Percentiles rank a stretch among this genome's conserved stretches.
Evolutionary conservation across 1,140 invertebrate genomes (phyloP).

Genomic region (Drosophila lacteicornis): DNA sequence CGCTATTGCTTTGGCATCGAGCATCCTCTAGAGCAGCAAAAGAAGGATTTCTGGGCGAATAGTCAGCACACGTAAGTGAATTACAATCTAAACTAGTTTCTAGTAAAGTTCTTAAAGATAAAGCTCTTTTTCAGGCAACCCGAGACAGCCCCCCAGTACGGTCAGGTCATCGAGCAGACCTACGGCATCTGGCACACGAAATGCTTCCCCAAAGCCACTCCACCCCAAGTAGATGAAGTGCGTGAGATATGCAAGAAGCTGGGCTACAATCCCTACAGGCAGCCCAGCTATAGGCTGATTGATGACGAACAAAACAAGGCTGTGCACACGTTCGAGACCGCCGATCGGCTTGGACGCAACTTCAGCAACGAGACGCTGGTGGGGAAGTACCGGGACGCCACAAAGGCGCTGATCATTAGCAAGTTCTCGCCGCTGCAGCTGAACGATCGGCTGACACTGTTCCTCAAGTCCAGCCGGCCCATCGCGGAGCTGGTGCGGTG

Average conservation of each 20-base stretch:
- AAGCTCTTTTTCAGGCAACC: constrained; percentile 44
- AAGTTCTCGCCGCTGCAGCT: constrained; percentile 80
- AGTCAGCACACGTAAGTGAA: constrained; percentile 32
- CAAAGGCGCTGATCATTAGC: constrained; percentile 74
- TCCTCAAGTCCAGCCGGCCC: constrained; percentile 80
- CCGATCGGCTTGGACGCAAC: constrained; percentile 58
- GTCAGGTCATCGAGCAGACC: constrained; percentile 86
- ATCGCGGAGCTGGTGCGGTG: constrained; percentile 78
- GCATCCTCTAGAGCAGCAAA: constrained; percentile 65
- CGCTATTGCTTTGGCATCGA: constrained; percentile 85
- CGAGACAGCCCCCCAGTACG: constrained; percentile 64
- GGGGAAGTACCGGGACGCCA: constrained; percentile 71
- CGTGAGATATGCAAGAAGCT: constrained; percentile 85
- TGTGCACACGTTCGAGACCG: constrained; percentile 60
- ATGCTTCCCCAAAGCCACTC: constrained; percentile 85
- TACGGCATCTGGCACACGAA: constrained; percentile 87
- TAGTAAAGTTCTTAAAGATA: too few species aligned
- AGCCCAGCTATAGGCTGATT: constrained; percentile 76
- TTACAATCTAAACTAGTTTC: background rate
- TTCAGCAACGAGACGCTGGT: constrained; percentile 65
- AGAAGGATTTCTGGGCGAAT: constrained; percentile 57
- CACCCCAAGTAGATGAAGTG: constrained; percentile 77
- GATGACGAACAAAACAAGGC: constrained; percentile 71
- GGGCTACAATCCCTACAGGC: constrained; percentile 77
- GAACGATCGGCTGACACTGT: constrained; percentile 73